Conservation (phyloP, 2,888 invertebrate species). For the Magallana nippona region DNA sequence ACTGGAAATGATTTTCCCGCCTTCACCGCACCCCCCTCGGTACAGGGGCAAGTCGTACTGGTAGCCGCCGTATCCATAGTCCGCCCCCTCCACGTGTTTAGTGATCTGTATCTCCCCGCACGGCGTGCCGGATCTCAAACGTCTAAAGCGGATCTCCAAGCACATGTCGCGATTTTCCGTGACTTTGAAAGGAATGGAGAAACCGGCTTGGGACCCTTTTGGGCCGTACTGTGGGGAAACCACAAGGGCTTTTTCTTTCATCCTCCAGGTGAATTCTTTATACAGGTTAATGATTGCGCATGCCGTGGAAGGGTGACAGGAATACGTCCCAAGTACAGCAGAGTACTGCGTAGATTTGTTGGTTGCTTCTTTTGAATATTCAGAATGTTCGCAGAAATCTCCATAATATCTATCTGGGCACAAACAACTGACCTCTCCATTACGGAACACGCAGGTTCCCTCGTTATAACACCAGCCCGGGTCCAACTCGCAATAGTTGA, state of each 20-base stretch:
- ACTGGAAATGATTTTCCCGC: neutral
- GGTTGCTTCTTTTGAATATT: neutral
- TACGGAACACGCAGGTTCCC: neutral
- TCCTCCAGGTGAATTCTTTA: neutral
- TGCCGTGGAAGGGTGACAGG: neutral
- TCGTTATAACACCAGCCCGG: neutral
- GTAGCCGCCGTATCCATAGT: neutral
- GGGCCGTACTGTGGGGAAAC: neutral
- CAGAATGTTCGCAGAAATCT: neutral
- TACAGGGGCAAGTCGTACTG: neutral
- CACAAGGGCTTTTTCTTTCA: neutral
- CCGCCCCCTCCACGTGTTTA: neutral
- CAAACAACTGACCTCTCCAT: constrained; percentile 2
- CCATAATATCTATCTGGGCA: neutral
- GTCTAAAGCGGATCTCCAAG: neutral
- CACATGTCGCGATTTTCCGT: constrained; percentile 4
- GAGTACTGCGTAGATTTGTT: neutral
- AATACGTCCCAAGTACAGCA: neutral
- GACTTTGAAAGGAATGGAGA: neutral
- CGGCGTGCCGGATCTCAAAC: neutral
- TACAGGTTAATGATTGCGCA: neutral
- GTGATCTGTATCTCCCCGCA: neutral
- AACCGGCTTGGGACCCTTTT: neutral
- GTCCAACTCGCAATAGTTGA: neutral
- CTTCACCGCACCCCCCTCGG: neutral